Conservation (phyloP, 2,888 invertebrate genomes). For the Scaptomyza flava region DNA sequence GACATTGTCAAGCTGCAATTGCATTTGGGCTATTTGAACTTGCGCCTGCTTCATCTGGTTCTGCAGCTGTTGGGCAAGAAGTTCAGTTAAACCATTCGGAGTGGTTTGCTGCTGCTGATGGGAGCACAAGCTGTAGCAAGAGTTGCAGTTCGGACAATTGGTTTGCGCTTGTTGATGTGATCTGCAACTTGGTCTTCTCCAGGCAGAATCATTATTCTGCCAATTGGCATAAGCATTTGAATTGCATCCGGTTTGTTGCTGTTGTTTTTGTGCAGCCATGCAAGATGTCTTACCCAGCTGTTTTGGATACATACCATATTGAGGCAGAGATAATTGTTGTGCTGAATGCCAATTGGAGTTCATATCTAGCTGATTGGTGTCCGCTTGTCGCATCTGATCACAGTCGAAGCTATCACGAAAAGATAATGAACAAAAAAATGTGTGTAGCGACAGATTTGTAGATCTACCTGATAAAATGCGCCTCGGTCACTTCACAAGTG, state of each 20-base stretch:
- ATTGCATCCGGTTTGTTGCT: background rate
- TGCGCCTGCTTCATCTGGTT: constrained; percentile 61
- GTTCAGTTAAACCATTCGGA: constrained; percentile 41
- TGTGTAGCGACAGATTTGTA: background rate
- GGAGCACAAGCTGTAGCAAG: background rate
- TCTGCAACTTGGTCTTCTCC: background rate
- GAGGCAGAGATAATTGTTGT: background rate
- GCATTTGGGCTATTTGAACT: constrained; percentile 59
- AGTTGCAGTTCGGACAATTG: background rate
- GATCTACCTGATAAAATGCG: constrained; percentile 56
- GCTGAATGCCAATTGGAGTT: background rate
- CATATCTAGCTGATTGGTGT: background rate
- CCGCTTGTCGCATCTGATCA: background rate
- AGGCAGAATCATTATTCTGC: background rate
- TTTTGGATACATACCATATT: background rate
- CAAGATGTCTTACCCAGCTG: constrained; percentile 2
- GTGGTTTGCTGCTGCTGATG: constrained; percentile 4
- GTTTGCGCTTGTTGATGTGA: background rate
- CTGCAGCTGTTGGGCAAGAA: constrained; percentile 59
- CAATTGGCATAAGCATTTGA: background rate
- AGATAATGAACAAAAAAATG: background rate
- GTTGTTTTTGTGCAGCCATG: background rate
- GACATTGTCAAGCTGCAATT: constrained; percentile 42
- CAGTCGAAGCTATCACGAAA: constrained; percentile 15
- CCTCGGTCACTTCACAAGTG: constrained; percentile 62